phyloP scores from a whole-genome alignment of 2,113 vertebrate species.

The Oxygymnocypris stewartii region DNA sequence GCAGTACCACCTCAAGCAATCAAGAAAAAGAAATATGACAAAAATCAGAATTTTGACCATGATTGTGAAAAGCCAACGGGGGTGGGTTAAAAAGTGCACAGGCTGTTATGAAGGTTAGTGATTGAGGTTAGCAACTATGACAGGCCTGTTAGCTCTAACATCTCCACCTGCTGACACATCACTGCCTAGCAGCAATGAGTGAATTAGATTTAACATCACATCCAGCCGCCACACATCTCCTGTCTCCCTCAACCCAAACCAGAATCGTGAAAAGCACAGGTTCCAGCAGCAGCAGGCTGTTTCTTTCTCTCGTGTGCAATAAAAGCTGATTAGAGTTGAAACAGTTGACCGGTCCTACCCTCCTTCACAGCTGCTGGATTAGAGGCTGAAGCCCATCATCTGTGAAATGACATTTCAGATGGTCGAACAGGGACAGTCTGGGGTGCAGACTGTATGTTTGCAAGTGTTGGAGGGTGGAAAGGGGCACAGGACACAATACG shows the following conservation, averaged over 20 bases:
- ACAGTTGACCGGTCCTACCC: constrained; percentile 74
- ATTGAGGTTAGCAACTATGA: constrained; percentile 40
- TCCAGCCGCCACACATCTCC: constrained; percentile 19
- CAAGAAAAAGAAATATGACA: neutral
- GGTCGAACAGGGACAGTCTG: constrained; percentile 63
- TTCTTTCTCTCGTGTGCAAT: constrained; percentile 72
- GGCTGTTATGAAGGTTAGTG: constrained; percentile 35
- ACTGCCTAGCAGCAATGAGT: constrained; percentile 34
- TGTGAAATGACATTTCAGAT: constrained; percentile 75
- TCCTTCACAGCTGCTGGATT: constrained; percentile 75
- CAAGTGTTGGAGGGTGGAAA: neutral
- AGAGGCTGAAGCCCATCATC: constrained; percentile 76
- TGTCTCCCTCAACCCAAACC: constrained; percentile 26
- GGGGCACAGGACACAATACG: constrained; percentile 15
- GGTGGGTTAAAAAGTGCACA: constrained; percentile 9
- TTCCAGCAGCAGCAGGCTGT: constrained; percentile 40
- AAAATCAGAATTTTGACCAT: neutral
- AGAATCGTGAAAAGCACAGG: constrained; percentile 14
- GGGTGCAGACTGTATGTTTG: constrained; percentile 32
- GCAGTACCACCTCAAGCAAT: neutral
- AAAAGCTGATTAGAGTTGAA: constrained; percentile 80
- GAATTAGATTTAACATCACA: constrained; percentile 47
- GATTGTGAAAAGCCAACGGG: neutral
- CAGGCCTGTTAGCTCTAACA: constrained; percentile 47
- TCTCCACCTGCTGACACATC: constrained; percentile 48